These are phyloP conservation scores for Pitta sordida DNA, from an alignment of 2,113 vertebrate genomes.

Conservation along the genomic window DNA sequence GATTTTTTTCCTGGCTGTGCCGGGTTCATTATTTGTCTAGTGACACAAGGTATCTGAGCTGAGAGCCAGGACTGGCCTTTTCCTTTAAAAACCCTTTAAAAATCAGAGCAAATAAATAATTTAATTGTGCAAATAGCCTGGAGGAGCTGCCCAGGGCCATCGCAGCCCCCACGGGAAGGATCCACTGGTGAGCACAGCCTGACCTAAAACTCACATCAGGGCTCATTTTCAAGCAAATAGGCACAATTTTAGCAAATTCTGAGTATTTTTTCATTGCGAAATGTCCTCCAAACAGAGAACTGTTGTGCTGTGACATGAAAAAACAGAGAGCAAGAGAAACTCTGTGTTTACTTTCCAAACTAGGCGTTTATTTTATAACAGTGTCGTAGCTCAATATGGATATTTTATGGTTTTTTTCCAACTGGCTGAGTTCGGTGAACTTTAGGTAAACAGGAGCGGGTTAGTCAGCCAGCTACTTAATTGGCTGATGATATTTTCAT, in stretches of 20 bases:
- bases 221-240: background rate
- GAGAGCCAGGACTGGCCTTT: background rate
- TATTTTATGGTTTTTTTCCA: background rate
- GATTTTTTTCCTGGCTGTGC: background rate
- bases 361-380: conserved; percentile 35
- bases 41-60: fast-evolving
- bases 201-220: background rate
- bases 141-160: background rate
- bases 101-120: background rate
- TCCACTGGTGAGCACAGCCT: background rate
- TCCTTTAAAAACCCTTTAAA: background rate
- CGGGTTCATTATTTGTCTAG: background rate
- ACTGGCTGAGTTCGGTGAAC: background rate
- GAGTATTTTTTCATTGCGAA: background rate
- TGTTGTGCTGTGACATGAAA: conserved; percentile 27
- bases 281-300: background rate
- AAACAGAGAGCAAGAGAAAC: conserved; percentile 4
- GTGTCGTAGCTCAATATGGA: background rate
- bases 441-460: background rate
- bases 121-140: background rate
- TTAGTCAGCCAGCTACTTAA: background rate
- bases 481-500: background rate
- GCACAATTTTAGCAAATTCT: background rate
- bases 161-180: background rate
- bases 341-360: background rate